phyloP scores from a whole-genome alignment of 2,888 invertebrate species.

The Melipona bicolor region DNA sequence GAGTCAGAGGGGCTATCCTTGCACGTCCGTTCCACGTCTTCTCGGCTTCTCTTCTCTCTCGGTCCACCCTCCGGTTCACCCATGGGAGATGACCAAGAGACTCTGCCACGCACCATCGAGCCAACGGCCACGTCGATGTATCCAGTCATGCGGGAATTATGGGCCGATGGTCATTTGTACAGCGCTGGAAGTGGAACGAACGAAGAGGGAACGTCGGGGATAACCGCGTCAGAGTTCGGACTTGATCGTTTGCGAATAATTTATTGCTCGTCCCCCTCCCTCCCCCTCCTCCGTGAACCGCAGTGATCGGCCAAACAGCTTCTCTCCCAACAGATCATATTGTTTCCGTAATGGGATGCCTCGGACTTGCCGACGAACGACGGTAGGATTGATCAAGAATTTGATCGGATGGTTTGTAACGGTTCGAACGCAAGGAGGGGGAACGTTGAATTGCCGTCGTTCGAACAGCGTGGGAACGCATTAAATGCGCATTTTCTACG shows the following conservation, averaged over 20 bases:
- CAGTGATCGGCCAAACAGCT: constrained; percentile 19
- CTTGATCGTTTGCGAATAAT: constrained; percentile 56
- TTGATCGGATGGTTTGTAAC: neutral
- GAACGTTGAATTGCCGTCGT: neutral
- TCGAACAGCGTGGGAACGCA: too few species aligned
- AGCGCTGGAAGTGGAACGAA: constrained; percentile 17
- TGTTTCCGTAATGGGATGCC: constrained; percentile 25
- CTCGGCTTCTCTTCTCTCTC: neutral
- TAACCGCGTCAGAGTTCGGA: constrained; percentile 11
- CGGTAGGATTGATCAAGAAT: constrained; percentile 2
- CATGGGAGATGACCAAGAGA: constrained; percentile 69
- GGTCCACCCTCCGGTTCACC: constrained; percentile 38
- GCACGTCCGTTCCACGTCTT: constrained; percentile 58
- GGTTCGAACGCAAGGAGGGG: neutral
- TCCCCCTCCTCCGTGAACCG: neutral
- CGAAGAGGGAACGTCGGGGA: neutral
- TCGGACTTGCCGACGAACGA: neutral
- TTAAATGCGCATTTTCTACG: too few species aligned
- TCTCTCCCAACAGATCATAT: constrained; percentile 23
- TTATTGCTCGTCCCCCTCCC: constrained; percentile 24
- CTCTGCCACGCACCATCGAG: constrained; percentile 63
- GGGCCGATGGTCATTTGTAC: constrained; percentile 65
- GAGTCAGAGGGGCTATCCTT: constrained; percentile 56
- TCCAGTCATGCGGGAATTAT: constrained; percentile 66
- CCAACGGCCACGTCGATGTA: constrained; percentile 59